Conservation (phyloP, 2,797 vertebrate genomes). For the Gallirallus australis region DNA sequence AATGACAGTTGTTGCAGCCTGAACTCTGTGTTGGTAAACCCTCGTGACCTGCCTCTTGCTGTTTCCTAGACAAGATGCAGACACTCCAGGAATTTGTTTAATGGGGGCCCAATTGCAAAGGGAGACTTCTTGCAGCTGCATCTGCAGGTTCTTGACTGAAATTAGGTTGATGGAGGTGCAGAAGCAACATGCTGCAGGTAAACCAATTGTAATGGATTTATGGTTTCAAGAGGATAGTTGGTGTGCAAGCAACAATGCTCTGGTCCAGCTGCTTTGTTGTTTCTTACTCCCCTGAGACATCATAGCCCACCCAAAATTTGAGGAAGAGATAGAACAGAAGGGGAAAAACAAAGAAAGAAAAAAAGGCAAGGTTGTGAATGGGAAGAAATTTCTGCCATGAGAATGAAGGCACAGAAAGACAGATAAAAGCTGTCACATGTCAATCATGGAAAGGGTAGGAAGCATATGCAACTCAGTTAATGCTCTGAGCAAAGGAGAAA, state of each 20-base stretch:
- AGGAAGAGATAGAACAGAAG: not conserved
- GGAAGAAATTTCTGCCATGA: slow-evolving; percentile 15
- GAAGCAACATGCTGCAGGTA: not conserved
- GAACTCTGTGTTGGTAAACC: not conserved
- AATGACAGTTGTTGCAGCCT: not conserved
- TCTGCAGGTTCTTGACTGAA: not conserved
- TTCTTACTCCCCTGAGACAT: not conserved
- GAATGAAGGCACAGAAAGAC: slow-evolving; percentile 20
- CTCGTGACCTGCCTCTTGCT: not conserved
- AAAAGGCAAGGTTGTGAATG: not conserved
- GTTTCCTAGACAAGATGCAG: not conserved
- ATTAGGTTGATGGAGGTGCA: not conserved
- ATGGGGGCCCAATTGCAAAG: not conserved
- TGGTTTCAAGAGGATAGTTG: not conserved
- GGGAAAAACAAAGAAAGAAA: not conserved
- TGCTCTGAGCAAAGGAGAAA: not conserved
- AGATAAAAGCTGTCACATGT: slow-evolving; percentile 54
- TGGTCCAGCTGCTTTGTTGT: not conserved
- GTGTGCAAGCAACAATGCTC: not conserved
- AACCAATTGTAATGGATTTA: not conserved
- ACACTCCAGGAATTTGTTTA: not conserved
- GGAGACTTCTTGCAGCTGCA: not conserved
- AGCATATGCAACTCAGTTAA: slow-evolving; percentile 42
- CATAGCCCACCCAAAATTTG: not conserved
- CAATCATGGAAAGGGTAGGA: slow-evolving; percentile 66